phyloP scores from a whole-genome alignment of 2,888 invertebrate genomes.

The Drosophila subquinaria region DNA sequence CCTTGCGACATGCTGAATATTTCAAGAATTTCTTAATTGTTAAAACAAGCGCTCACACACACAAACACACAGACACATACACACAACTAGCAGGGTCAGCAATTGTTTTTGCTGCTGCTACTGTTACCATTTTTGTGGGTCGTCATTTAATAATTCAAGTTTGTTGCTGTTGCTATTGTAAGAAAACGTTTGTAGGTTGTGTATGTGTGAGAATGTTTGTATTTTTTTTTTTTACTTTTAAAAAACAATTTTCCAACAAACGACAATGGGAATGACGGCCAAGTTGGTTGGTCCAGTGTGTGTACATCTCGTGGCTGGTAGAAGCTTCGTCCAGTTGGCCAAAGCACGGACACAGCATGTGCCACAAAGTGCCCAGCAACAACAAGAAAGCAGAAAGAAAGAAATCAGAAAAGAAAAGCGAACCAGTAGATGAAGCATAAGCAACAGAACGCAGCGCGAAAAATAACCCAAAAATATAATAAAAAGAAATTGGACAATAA shows the following conservation, averaged over 20 bases:
- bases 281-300: slow-evolving; percentile 59
- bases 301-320: slow-evolving; percentile 5
- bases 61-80: slow-evolving; percentile 12
- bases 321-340: slow-evolving; percentile 42
- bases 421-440: slow-evolving; percentile 76
- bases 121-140: slow-evolving; percentile 55
- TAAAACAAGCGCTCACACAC: slow-evolving; percentile 42
- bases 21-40: slow-evolving; percentile 77
- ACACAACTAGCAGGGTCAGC: slow-evolving; percentile 36
- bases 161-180: slow-evolving; percentile 47
- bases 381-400: slow-evolving; percentile 31
- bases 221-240: slow-evolving; percentile 59
- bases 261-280: slow-evolving; percentile 69
- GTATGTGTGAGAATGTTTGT: slow-evolving; percentile 11
- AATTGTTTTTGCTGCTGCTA: slow-evolving; percentile 31
- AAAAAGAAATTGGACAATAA: slow-evolving; percentile 82
- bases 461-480: slow-evolving; percentile 74
- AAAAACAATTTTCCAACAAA: slow-evolving; percentile 73
- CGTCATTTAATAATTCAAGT: slow-evolving; percentile 75
- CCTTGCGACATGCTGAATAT: slow-evolving; percentile 57
- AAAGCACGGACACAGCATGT: slow-evolving; percentile 69
- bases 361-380: slow-evolving; percentile 64
- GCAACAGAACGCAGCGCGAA: slow-evolving; percentile 67
- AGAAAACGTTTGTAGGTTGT: slow-evolving; percentile 39
- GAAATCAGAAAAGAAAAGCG: slow-evolving; percentile 48